Evolutionary conservation across 2,888 invertebrate genomes (phyloP).

Genomic region (Agriotes lineatus): DNA sequence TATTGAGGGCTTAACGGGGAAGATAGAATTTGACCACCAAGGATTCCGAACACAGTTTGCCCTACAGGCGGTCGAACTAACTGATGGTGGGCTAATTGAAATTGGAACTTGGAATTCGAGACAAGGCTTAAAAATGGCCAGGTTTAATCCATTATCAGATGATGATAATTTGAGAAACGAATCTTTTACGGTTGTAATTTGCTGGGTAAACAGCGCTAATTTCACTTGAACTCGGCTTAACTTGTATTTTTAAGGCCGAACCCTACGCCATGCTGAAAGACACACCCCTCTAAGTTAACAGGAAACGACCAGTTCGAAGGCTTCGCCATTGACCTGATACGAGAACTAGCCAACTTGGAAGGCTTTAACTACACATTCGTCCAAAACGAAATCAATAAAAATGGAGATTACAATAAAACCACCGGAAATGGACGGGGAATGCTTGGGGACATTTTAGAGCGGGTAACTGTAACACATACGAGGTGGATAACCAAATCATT

Average conservation of each 20-base stretch:
- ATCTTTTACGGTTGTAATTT: slow-evolving; percentile 72
- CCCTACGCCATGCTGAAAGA: slow-evolving; percentile 76
- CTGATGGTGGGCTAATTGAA: slow-evolving; percentile 61
- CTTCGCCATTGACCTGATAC: slow-evolving; percentile 74
- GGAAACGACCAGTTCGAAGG: slow-evolving; percentile 75
- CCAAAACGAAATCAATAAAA: slow-evolving; percentile 59
- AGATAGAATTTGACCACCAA: slow-evolving; percentile 63
- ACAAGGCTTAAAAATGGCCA: slow-evolving; percentile 61
- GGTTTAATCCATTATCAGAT: slow-evolving; percentile 57
- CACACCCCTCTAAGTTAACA: slow-evolving; percentile 61
- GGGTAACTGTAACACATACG: slow-evolving; percentile 32
- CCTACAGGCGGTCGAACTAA: slow-evolving; percentile 64
- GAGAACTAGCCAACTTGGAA: slow-evolving; percentile 69
- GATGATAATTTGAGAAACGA: slow-evolving; percentile 74
- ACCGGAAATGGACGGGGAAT: slow-evolving; percentile 79
- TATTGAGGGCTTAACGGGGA: slow-evolving; percentile 62
- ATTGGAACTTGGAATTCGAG: slow-evolving; percentile 63
- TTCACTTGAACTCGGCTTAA: neutral
- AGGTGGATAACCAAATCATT: too few relatives aligned
- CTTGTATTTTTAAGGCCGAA: slow-evolving; percentile 66
- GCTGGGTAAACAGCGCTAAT: neutral
- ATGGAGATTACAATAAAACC: slow-evolving; percentile 64
- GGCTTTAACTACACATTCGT: slow-evolving; percentile 73
- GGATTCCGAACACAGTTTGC: slow-evolving; percentile 63
- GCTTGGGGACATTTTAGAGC: slow-evolving; percentile 68